Percentiles rank a stretch among this genome's conserved stretches.
These are phyloP conservation scores for Ochotona curzoniae DNA, from an alignment of 2,113 vertebrate genomes.

Conservation along the genomic window DNA sequence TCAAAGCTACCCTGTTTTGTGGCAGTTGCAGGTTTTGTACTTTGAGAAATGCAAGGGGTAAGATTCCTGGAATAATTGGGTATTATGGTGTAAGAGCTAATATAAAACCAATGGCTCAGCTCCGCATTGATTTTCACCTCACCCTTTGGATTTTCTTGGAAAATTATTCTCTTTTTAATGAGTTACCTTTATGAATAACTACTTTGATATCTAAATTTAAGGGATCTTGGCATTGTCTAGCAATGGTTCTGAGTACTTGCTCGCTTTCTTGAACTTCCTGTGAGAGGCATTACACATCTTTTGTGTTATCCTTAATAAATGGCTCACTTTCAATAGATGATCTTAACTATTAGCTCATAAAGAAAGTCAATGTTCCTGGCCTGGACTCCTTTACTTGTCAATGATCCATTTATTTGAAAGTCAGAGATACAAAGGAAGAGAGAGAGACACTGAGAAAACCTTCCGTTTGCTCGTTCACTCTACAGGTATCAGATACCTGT, in stretches of 20 bases:
- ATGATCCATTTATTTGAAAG: no score
- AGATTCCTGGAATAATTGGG: not conserved
- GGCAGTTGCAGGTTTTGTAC: not conserved
- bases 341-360: not conserved
- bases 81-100: not conserved
- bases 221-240: not conserved
- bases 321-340: not conserved
- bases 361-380: not conserved
- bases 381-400: not conserved
- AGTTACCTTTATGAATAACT: not conserved
- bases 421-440: no score
- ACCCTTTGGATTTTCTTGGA: not conserved
- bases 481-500: no score
- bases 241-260: not conserved
- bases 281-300: no score
- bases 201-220: not conserved
- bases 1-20: not conserved
- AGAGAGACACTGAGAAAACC: no score
- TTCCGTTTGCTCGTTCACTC: no score
- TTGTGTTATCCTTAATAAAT: not conserved
- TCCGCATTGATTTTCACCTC: not conserved
- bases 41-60: not conserved
- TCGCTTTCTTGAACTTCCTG: not conserved
- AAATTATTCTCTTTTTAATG: not conserved
- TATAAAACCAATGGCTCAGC: not conserved